These are phyloP conservation scores for Epizoanthus illoricatus DNA, from an alignment of 92 coral and sea anemone species.

Conservation along the genomic window DNA sequence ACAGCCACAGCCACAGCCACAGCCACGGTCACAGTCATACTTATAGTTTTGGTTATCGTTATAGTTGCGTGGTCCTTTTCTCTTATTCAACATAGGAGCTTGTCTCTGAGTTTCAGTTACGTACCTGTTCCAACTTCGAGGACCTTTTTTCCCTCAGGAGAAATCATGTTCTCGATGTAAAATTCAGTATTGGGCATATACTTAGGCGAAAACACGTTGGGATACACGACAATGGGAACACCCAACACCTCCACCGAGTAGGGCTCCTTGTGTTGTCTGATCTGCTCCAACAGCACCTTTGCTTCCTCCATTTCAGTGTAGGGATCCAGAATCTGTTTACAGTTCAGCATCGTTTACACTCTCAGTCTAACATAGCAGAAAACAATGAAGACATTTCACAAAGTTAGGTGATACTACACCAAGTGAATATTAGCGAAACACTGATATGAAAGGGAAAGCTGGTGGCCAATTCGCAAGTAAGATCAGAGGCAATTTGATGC, in stretches of 20 bases:
- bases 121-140: constrained; percentile 20
- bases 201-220: constrained; percentile 18
- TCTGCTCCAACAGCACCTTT: background rate
- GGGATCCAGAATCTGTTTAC: constrained; percentile 7
- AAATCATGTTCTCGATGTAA: constrained; percentile 17
- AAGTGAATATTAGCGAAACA: too few species aligned
- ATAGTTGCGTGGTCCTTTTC: too few species aligned
- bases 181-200: background rate
- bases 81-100: too few species aligned
- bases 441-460: too few species aligned
- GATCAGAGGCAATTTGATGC: too few species aligned
- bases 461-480: too few species aligned
- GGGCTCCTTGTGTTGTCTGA: background rate
- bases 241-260: constrained; percentile 1
- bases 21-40: too few species aligned
- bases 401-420: too few species aligned
- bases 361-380: too few species aligned
- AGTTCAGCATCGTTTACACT: background rate
- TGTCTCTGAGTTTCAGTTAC: background rate
- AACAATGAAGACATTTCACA: too few species aligned
- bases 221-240: background rate
- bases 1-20: too few species aligned
- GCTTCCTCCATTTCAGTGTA: background rate
- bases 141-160: background rate
- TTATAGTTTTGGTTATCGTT: too few species aligned